Conservation (phyloP, 2,888 invertebrate genomes). For the Liodrosophila aerea region DNA sequence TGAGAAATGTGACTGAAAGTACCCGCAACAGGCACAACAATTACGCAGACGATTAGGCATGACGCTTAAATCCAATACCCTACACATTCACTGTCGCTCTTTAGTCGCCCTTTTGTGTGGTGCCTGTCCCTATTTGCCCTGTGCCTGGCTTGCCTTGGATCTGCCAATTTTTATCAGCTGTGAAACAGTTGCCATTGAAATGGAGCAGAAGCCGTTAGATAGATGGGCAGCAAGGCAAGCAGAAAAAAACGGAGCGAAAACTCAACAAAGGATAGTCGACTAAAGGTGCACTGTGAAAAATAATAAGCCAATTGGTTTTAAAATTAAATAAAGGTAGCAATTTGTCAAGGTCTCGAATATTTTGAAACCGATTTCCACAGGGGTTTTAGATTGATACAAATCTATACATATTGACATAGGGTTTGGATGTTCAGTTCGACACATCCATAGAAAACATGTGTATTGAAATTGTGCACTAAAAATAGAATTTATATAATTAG, state of each 20-base stretch:
- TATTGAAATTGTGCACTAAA: too few species aligned
- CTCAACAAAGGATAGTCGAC: slow-evolving; percentile 36
- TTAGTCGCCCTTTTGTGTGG: slow-evolving; percentile 16
- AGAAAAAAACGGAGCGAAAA: slow-evolving; percentile 26
- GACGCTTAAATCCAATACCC: slow-evolving; percentile 43
- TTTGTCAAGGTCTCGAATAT: too few species aligned
- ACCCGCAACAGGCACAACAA: slow-evolving; percentile 61
- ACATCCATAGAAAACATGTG: too few species aligned
- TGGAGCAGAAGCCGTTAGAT: slow-evolving; percentile 71
- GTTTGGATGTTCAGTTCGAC: too few species aligned
- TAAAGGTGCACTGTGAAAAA: slow-evolving; percentile 14
- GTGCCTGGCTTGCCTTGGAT: slow-evolving; percentile 45
- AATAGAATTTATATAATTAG: too few species aligned
- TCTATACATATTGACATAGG: too few species aligned
- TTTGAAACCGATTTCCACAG: too few species aligned
- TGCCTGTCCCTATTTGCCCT: slow-evolving; percentile 10
- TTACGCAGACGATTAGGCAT: slow-evolving; percentile 81
- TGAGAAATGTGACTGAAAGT: slow-evolving; percentile 1
- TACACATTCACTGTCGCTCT: slow-evolving; percentile 19
- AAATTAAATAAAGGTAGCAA: too few species aligned
- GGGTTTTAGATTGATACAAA: too few species aligned
- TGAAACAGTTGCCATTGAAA: slow-evolving; percentile 80
- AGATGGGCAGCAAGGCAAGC: slow-evolving; percentile 49
- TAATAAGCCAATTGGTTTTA: neutral
- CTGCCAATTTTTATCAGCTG: slow-evolving; percentile 80